Base-by-base conservation (phyloP, 1,140 invertebrate species). In the Hetaerina americana region DNA sequence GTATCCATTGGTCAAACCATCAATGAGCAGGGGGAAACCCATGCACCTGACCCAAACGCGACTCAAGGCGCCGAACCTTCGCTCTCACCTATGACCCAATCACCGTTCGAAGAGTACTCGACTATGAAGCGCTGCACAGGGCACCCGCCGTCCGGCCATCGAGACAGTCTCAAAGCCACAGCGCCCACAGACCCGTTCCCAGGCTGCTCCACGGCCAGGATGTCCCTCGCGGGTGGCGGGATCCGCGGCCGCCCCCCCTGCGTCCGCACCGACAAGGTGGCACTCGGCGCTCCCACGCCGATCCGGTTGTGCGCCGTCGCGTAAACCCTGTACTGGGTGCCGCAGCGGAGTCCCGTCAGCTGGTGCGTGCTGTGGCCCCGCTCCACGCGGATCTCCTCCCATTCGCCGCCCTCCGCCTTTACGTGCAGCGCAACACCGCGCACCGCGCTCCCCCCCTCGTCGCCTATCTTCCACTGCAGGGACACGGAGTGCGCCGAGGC, bases 81-180 rank as follows among this genome's bases (percentile, higher is more conserved):
- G 5, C 12, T 31, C 71, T 71, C 70, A 69, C 70, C 70, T 26
- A 68, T 24, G 24, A 72, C 24, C 70, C 70, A 72, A 22, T 72
- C 68, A n/a, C 67, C 31, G n/a, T 49, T 67, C 24, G 25, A 26
- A 12, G 26, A 26, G 77, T 87, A 87, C 70, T 85, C 83, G 3
- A 88, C 82, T 26, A 85, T 82, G 76, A 85, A 88, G 72, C 82
- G 85, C 24, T 81, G 79, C 75, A 88, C 85, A 3, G 85, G 82
- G 78, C 87, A 88, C 15, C 85, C 85, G 70, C 80, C 81, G 66
- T 82, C 80, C 66, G 77, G 77, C 84, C 84, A 86, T 0, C 80
- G 77, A 24, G 76, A 78, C 18, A 86, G 77, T 72, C 81, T 80
- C 49, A 85, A 28, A 1, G 24, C 22, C 5, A 69, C 72, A 5